Evolutionary conservation across 2,888 invertebrate genomes (phyloP).

Genomic region (Lycia hirtaria): DNA sequence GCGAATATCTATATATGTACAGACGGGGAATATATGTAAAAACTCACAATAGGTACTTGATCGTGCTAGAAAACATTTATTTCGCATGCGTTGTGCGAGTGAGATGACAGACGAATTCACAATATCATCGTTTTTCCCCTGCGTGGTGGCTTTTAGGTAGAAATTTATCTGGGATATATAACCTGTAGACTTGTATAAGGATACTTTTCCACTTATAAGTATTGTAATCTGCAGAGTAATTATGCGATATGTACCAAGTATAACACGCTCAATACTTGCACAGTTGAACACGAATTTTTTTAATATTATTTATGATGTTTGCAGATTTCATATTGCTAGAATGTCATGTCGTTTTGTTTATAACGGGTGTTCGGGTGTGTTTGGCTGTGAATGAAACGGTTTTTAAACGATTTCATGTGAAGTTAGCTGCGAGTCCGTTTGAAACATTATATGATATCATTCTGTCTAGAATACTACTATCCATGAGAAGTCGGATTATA

Average conservation of each 20-base stretch:
- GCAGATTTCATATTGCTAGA: slow-evolving; percentile 45
- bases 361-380: slow-evolving; percentile 17
- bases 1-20: too few relatives aligned
- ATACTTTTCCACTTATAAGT: neutral
- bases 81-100: too few relatives aligned
- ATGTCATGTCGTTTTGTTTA: slow-evolving; percentile 29
- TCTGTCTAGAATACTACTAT: too few relatives aligned
- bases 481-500: too few relatives aligned
- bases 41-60: too few relatives aligned
- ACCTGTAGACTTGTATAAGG: neutral
- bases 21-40: too few relatives aligned
- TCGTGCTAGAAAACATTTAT: too few relatives aligned
- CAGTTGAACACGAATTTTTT: slow-evolving; percentile 31
- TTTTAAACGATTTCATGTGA: slow-evolving; percentile 20
- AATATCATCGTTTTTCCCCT: too few relatives aligned
- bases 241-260: slow-evolving; percentile 17
- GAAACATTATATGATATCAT: too few relatives aligned
- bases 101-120: too few relatives aligned
- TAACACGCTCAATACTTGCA: slow-evolving; percentile 65
- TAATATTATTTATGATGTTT: slow-evolving; percentile 44
- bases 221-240: neutral
- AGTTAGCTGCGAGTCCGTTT: slow-evolving; percentile 28
- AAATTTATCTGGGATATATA: too few relatives aligned
- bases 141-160: too few relatives aligned
- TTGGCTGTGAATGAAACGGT: slow-evolving; percentile 15